Percentiles rank a stretch among this genome's conserved stretches.
phyloP scores from a whole-genome alignment of 2,888 invertebrate genomes.

The Torymus aiolomorphi region DNA sequence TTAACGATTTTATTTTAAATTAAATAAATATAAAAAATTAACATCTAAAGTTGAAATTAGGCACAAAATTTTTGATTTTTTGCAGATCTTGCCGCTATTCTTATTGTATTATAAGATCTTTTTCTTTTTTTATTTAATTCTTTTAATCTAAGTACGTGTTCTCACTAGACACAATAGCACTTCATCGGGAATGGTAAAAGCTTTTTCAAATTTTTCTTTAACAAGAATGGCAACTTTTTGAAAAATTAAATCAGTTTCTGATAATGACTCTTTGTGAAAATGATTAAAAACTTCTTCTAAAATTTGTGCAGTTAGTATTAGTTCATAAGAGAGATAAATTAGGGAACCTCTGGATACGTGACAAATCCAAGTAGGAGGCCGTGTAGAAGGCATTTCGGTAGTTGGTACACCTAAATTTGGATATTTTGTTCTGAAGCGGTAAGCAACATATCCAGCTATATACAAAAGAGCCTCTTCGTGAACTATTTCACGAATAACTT shows the following conservation, averaged over 20 bases:
- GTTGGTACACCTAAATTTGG: background rate
- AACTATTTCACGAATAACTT: no score
- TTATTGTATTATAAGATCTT: no score
- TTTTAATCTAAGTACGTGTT: slow-evolving; percentile 34
- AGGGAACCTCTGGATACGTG: slow-evolving; percentile 5
- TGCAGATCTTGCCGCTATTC: no score
- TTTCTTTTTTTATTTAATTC: slow-evolving; percentile 20
- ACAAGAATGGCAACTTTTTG: slow-evolving; percentile 1
- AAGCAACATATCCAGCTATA: slow-evolving; percentile 30
- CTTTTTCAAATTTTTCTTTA: background rate
- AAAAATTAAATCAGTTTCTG: slow-evolving; percentile 10
- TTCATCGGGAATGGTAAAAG: slow-evolving; percentile 6
- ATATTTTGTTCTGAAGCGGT: slow-evolving; percentile 21
- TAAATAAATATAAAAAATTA: no score
- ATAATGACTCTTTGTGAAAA: slow-evolving; percentile 15
- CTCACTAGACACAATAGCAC: slow-evolving; percentile 34
- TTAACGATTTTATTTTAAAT: no score
- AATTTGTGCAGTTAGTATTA: background rate
- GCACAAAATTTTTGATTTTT: no score
- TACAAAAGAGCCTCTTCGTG: no score
- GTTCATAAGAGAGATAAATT: background rate
- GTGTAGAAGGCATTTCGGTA: background rate
- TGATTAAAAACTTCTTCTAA: slow-evolving; percentile 15
- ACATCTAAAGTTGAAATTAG: no score
- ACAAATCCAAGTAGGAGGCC: background rate